phyloP scores from a whole-genome alignment of 2,888 invertebrate genomes.

The Scaptomyza tumidula region DNA sequence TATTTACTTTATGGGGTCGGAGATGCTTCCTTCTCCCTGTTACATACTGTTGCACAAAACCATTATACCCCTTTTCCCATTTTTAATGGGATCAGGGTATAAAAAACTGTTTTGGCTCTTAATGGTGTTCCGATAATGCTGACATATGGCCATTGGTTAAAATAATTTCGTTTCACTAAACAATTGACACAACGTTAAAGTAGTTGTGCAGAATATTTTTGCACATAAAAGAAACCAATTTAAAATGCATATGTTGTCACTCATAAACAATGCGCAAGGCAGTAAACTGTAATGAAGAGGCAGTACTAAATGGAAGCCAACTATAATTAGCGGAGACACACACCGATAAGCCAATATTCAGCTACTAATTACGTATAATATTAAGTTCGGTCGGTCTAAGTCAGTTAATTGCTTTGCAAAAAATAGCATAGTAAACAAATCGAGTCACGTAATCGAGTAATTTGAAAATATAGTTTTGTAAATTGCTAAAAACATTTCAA shows the following conservation, averaged over 20 bases:
- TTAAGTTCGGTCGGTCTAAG: slow-evolving; percentile 7
- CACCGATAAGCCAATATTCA: slow-evolving; percentile 17
- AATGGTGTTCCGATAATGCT: background rate
- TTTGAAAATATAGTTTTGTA: background rate
- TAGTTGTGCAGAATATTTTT: slow-evolving; percentile 11
- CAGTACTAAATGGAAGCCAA: slow-evolving; percentile 9
- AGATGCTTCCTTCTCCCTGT: too few relatives aligned
- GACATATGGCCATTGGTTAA: background rate
- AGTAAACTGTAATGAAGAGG: slow-evolving; percentile 2
- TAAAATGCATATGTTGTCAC: slow-evolving; percentile 7
- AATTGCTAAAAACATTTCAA: background rate
- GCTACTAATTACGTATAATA: slow-evolving; percentile 31
- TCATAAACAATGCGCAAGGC: slow-evolving; percentile 4
- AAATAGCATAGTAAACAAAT: background rate
- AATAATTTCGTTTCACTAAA: background rate
- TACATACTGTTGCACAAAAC: too few relatives aligned
- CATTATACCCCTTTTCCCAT: too few relatives aligned
- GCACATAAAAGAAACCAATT: slow-evolving; percentile 22
- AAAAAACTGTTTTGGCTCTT: background rate
- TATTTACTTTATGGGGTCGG: too few relatives aligned
- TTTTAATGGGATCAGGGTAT: too few relatives aligned
- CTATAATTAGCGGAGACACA: slow-evolving; percentile 32
- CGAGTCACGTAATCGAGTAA: background rate
- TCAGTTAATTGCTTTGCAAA: background rate
- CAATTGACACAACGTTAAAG: slow-evolving; percentile 29